Conservation (phyloP, 1,140 invertebrate genomes). For the Drosophila nebulosa region DNA sequence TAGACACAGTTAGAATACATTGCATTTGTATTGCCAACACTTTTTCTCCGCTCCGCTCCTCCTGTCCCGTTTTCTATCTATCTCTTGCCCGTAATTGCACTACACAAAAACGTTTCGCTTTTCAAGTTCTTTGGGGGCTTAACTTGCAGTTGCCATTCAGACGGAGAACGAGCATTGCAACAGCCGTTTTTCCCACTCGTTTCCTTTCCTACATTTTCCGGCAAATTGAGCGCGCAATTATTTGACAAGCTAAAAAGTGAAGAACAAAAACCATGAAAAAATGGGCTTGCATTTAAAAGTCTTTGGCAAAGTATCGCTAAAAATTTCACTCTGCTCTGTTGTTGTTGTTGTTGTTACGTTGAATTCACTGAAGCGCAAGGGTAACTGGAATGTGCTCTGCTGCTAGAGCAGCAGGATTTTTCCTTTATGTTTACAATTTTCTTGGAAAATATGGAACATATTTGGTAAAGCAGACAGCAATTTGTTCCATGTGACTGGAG, state of each 20-base stretch:
- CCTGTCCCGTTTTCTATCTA: not conserved
- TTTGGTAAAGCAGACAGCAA: constrained; percentile 22
- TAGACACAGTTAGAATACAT: constrained; percentile 13
- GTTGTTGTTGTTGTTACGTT: not conserved
- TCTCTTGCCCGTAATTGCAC: constrained; percentile 34
- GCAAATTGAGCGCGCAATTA: constrained; percentile 32
- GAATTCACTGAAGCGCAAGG: constrained; percentile 20
- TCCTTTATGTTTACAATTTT: constrained; percentile 4
- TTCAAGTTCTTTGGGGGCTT: constrained; percentile 22
- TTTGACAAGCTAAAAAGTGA: constrained; percentile 30
- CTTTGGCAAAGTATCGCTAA: not conserved
- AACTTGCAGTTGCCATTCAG: constrained; percentile 17
- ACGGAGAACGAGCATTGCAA: constrained; percentile 1
- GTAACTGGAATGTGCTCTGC: not conserved
- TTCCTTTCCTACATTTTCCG: constrained; percentile 7
- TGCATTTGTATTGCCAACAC: constrained; percentile 16
- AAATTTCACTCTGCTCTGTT: not conserved
- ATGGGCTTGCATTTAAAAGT: constrained; percentile 14
- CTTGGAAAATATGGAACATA: constrained; percentile 1
- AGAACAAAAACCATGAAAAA: not conserved
- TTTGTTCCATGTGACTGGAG: constrained; percentile 52
- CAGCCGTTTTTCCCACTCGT: not conserved
- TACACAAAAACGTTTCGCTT: constrained; percentile 29
- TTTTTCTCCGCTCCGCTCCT: too few relatives aligned
- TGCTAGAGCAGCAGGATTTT: not conserved